Percentiles rank a stretch among this genome's conserved stretches.
phyloP scores from a whole-genome alignment of 1,140 invertebrate genomes.

The Schlechtendalia chinensis region DNA sequence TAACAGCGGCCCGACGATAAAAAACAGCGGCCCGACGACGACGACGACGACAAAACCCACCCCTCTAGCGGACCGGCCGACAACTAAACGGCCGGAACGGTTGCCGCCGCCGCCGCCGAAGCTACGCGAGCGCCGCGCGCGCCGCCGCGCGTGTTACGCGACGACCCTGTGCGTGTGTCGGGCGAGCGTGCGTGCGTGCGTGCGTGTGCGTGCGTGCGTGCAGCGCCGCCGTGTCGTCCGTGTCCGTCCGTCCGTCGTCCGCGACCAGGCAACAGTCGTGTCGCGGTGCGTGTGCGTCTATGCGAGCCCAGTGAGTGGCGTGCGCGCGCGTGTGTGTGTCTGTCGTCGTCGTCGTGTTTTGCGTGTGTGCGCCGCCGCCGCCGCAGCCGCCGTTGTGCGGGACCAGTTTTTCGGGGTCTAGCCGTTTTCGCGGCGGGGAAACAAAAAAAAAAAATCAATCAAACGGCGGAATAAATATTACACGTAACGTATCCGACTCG shows the following conservation, averaged over 20 bases:
- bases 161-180: constrained; percentile 35
- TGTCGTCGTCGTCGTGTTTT: neutral
- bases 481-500: too few species aligned
- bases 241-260: constrained; percentile 34
- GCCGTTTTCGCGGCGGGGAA: too few species aligned
- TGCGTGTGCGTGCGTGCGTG: constrained; percentile 11
- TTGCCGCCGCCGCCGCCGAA: neutral
- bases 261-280: constrained; percentile 41
- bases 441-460: too few species aligned
- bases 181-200: constrained; percentile 42
- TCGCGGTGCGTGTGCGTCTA: constrained; percentile 45
- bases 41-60: neutral
- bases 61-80: constrained; percentile 48
- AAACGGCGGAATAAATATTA: too few species aligned
- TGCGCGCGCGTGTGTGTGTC: constrained; percentile 29
- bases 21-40: neutral
- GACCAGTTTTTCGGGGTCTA: too few species aligned
- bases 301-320: constrained; percentile 33
- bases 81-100: constrained; percentile 20
- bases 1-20: neutral
- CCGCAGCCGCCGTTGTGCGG: too few species aligned
- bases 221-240: neutral
- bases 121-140: constrained; percentile 1
- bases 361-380: neutral
- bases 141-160: constrained; percentile 19